Percentiles rank a stretch among this genome's conserved stretches.
Conservation (phyloP, 2,797 vertebrate genomes). For the Sebastes reedi region DNA sequence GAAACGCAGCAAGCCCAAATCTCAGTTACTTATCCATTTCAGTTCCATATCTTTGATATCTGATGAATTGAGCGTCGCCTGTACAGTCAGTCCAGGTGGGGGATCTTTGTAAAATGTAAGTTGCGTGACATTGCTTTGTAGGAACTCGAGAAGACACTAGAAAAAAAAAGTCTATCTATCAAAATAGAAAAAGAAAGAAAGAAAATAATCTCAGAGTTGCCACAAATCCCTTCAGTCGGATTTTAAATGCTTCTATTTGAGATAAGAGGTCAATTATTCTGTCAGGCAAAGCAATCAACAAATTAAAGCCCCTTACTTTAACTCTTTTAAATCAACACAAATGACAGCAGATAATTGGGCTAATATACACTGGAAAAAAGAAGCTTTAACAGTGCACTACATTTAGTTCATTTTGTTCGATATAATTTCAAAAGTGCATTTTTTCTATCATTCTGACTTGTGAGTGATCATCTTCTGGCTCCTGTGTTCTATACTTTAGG, state of each 20-base stretch:
- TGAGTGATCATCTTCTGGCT: not conserved
- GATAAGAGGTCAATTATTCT: constrained; percentile 8
- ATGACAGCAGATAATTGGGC: not conserved
- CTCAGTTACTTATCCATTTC: not conserved
- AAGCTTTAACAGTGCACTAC: not conserved
- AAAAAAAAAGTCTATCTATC: not conserved
- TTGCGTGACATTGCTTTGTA: not conserved
- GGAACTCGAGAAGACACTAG: not conserved
- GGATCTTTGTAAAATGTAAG: not conserved
- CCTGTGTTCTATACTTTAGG: not conserved
- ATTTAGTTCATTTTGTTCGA: not conserved
- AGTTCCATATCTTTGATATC: not conserved
- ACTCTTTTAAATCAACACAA: not conserved
- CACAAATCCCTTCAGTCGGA: not conserved
- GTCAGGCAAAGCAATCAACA: not conserved
- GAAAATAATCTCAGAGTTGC: not conserved
- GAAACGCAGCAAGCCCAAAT: constrained; percentile 16
- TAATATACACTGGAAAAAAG: not conserved
- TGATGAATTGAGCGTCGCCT: not conserved
- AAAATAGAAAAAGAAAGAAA: not conserved
- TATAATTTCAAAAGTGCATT: not conserved
- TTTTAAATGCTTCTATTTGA: constrained; percentile 2
- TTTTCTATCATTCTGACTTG: not conserved
- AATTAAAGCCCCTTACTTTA: not conserved
- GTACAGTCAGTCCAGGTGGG: not conserved